Conservation (phyloP, 2,888 invertebrate genomes). For the Nipponacmea schrenckii region DNA sequence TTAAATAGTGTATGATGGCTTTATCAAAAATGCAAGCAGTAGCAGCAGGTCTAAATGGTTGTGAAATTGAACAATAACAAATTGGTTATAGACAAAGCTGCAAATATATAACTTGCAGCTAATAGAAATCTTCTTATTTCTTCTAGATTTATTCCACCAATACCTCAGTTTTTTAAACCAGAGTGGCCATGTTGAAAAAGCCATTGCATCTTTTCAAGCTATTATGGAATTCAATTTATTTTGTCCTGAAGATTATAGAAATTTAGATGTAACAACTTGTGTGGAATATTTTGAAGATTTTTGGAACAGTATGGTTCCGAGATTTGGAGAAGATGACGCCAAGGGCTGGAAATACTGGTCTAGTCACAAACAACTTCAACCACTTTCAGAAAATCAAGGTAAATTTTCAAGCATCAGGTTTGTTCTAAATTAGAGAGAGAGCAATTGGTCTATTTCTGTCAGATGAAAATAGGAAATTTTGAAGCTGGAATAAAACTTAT, state of each 20-base stretch:
- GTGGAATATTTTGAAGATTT: slow-evolving; percentile 65
- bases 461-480: not conserved
- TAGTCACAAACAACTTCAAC: slow-evolving; percentile 29
- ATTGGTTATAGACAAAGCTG: too few species aligned
- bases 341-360: slow-evolving; percentile 63
- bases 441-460: too few species aligned
- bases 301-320: slow-evolving; percentile 67
- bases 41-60: too few species aligned
- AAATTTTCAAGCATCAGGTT: not conserved
- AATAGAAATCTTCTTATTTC: not conserved
- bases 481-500: not conserved
- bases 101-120: too few species aligned
- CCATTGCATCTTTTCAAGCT: slow-evolving; percentile 67
- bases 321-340: slow-evolving; percentile 66
- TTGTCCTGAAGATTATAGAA: slow-evolving; percentile 49
- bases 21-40: too few species aligned
- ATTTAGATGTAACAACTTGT: slow-evolving; percentile 45
- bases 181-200: slow-evolving; percentile 67
- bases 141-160: slow-evolving; percentile 63
- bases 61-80: too few species aligned
- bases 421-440: too few species aligned
- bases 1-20: too few species aligned
- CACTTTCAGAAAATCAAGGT: not conserved
- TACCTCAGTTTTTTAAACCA: slow-evolving; percentile 64
- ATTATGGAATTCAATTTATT: slow-evolving; percentile 68